These are phyloP conservation scores for Aphelinus certus DNA, from an alignment of 1,140 invertebrate genomes.

Conservation along the genomic window DNA sequence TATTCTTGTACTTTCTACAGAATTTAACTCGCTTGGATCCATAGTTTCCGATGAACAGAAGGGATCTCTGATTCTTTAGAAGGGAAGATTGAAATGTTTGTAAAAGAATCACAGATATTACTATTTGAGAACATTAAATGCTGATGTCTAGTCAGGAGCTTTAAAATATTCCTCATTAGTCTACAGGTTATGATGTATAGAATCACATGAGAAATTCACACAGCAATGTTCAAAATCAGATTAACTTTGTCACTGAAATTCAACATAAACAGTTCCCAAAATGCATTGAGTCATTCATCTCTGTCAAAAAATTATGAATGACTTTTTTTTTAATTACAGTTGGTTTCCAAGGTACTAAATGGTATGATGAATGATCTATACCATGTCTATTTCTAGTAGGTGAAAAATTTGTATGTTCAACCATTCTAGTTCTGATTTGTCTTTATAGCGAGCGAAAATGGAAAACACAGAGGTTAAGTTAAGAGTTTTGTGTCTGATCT, in stretches of 20 bases:
- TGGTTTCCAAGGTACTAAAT: neutral
- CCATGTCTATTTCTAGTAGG: neutral
- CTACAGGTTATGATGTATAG: too few relatives aligned
- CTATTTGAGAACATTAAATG: neutral
- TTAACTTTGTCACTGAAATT: too few relatives aligned
- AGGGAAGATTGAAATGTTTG: too few relatives aligned
- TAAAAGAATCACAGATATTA: constrained; percentile 3
- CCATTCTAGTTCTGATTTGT: neutral
- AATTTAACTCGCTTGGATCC: constrained; percentile 1
- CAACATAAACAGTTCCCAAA: too few relatives aligned
- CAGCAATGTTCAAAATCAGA: too few relatives aligned
- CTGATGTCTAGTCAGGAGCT: neutral
- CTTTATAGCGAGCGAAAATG: neutral
- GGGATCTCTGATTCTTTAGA: neutral
- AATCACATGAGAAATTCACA: too few relatives aligned
- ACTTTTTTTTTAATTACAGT: constrained; percentile 21
- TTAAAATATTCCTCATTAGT: neutral
- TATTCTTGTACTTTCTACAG: constrained; percentile 42
- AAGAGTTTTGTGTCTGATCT: neutral
- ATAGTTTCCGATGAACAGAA: constrained; percentile 15
- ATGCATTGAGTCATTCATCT: too few relatives aligned
- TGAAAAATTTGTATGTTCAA: neutral
- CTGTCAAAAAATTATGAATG: neutral
- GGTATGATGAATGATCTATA: neutral
- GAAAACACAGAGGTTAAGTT: constrained; percentile 1